Percentiles rank a stretch among this genome's conserved stretches.
These are phyloP conservation scores for Achroia grisella DNA, from an alignment of 1,140 invertebrate genomes.

Conservation along the genomic window DNA sequence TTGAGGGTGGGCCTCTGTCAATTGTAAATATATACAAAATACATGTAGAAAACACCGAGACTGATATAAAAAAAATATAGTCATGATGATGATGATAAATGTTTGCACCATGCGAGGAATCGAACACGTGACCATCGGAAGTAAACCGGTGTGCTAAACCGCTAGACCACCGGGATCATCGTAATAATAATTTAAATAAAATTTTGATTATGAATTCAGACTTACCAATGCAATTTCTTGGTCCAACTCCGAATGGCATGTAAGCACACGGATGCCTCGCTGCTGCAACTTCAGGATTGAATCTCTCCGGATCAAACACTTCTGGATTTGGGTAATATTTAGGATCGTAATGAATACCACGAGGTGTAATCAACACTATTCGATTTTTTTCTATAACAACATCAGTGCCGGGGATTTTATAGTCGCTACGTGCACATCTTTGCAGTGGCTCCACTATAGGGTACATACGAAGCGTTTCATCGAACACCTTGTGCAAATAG, in stretches of 20 bases:
- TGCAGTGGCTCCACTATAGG: conserved; percentile 72
- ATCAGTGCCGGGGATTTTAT: conserved; percentile 66
- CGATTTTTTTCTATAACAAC: conserved; percentile 63
- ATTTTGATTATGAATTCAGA: no score
- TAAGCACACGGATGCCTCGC: conserved; percentile 61
- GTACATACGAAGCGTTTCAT: conserved; percentile 76
- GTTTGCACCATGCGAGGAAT: no score
- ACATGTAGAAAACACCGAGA: no score
- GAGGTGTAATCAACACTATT: conserved; percentile 15
- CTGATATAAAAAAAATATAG: no score
- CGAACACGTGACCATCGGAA: no score
- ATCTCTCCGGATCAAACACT: conserved; percentile 75
- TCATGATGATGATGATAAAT: no score
- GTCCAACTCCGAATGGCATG: conserved; percentile 76
- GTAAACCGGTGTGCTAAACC: no score
- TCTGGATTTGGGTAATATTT: conserved; percentile 55
- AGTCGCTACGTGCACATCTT: conserved; percentile 68
- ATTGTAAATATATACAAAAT: no score
- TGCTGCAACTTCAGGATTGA: conserved; percentile 51
- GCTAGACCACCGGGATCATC: no score
- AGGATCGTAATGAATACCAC: conserved; percentile 25
- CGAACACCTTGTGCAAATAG: conserved; percentile 46
- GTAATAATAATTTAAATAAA: no score
- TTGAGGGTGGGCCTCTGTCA: no score
- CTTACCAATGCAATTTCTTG: conserved; percentile 46